Conservation (phyloP, 2,888 invertebrate species). For the Gryllus longicercus region DNA sequence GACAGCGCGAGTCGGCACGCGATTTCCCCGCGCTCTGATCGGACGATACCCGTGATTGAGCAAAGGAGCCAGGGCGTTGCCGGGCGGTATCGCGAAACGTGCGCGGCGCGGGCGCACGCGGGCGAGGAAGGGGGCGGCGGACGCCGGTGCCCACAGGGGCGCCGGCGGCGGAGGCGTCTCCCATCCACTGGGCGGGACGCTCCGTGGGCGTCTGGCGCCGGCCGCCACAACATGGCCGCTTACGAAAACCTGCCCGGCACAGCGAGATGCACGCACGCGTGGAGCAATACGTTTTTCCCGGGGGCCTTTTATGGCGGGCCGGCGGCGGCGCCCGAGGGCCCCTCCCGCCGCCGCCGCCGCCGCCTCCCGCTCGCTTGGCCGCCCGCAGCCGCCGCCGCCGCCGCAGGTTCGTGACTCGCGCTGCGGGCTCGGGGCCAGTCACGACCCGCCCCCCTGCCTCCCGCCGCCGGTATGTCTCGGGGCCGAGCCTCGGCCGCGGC, state of each 20-base stretch:
- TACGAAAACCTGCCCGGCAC: neutral
- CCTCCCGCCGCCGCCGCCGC: neutral
- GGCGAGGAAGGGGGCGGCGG: too few species aligned
- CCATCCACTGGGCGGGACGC: too few species aligned
- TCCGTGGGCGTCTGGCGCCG: neutral
- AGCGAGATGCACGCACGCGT: neutral
- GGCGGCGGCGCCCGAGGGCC: neutral
- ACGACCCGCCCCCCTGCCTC: conserved; percentile 24
- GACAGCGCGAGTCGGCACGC: too few species aligned
- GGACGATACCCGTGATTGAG: too few species aligned
- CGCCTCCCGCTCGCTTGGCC: neutral
- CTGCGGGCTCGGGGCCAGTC: conserved; percentile 12
- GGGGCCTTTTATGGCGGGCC: neutral
- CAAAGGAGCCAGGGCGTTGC: too few species aligned
- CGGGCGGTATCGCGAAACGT: too few species aligned
- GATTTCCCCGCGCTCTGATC: too few species aligned
- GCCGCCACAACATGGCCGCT: neutral
- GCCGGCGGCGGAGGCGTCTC: too few species aligned
- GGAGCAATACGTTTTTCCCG: conserved; percentile 17
- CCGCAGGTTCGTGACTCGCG: conserved; percentile 23
- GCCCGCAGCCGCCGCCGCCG: neutral
- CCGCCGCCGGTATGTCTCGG: neutral
- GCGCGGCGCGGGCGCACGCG: too few species aligned
- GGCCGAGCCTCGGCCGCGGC: neutral
- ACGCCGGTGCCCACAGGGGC: too few species aligned